Evolutionary conservation across 2,113 vertebrate genomes (phyloP), one percentile per base, ranked within the genome.

Genomic region (Callipepla squamata): DNA sequence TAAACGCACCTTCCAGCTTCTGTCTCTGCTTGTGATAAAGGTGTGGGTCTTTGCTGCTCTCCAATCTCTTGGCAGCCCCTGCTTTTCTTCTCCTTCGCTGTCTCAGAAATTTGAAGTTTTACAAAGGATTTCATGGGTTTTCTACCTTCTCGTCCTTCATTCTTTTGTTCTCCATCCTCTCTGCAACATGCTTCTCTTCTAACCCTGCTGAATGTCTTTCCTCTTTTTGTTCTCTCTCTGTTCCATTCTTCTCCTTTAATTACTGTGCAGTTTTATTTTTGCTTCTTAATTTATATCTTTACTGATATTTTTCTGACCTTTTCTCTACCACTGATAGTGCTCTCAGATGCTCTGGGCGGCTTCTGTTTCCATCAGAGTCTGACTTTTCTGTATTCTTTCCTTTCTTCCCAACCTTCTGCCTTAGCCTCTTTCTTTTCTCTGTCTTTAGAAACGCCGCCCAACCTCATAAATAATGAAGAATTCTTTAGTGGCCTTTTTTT

Each of bases 1-100:
- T 68, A n/a, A 93, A 70, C 63, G 69, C 74, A 67, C 74, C 73
- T 38, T 86, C 59, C 85, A 48, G 42, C 72, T 72, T 30, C 72
- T 13, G 67, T 21, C 44, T 10, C 28, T 4, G 42, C 38, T 12
- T 11, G n/a, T 0, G 48, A 47, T 3, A 8, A 38, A 74, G 61
- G 44, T n/a, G 63, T 57, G 36, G 67, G 28, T 53, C 53, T 55
- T 85, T 9, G 1, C 80, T 15, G 8, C 63, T 28, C 19, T 3
- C 67, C 25, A 23, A 5, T 6, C 34, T 32, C 26, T 65, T 63
- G 14, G 65, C 87, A 44, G 26, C 42, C 53, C 11, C 0, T 48
- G 57, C n/a, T 34, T 58, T 40, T 45, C 68, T 63, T 80, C 50
- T 26, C 20, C 23, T 44, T 48, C 21, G 0, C 30, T 30, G 65